A percentile compares a stretch with the other conserved stretches of the same genome.
Conservation (phyloP, 2,113 vertebrate genomes). For the Pseudonaja textilis region DNA sequence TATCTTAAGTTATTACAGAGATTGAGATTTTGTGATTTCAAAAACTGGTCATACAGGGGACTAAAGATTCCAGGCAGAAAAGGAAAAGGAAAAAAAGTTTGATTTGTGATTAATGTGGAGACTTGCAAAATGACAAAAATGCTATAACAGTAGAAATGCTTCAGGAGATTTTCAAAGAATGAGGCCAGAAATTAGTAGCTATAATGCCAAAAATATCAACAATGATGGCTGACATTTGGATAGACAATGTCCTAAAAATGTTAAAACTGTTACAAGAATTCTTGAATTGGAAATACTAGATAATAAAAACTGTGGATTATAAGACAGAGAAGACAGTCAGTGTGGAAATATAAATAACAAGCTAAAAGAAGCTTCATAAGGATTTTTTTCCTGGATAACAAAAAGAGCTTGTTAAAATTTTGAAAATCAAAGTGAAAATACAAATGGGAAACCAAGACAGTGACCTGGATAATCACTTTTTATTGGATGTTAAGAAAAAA, state of each 20-base stretch:
- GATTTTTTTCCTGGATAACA: background rate
- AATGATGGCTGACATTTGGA: background rate
- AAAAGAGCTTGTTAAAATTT: background rate
- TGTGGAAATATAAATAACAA: background rate
- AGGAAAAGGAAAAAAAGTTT: background rate
- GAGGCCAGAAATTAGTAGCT: background rate
- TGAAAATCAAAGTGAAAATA: background rate
- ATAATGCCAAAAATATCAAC: background rate
- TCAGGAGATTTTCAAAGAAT: background rate
- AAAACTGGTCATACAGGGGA: background rate
- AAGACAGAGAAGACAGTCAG: background rate
- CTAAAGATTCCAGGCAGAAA: background rate
- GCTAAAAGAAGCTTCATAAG: background rate
- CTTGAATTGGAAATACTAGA: background rate
- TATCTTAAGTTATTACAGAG: background rate
- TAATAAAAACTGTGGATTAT: background rate
- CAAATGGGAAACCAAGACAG: background rate
- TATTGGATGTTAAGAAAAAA: background rate
- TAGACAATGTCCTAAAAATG: background rate
- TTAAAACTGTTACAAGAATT: background rate
- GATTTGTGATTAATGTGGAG: background rate
- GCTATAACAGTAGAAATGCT: background rate
- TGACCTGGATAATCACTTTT: background rate
- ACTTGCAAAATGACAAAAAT: background rate
- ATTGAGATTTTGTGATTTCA: background rate